A percentile compares a stretch with the other conserved stretches of the same genome.
Evolutionary conservation across 92 coral and sea anemone genomes (phyloP).

Genomic region (Porites lobata): DNA sequence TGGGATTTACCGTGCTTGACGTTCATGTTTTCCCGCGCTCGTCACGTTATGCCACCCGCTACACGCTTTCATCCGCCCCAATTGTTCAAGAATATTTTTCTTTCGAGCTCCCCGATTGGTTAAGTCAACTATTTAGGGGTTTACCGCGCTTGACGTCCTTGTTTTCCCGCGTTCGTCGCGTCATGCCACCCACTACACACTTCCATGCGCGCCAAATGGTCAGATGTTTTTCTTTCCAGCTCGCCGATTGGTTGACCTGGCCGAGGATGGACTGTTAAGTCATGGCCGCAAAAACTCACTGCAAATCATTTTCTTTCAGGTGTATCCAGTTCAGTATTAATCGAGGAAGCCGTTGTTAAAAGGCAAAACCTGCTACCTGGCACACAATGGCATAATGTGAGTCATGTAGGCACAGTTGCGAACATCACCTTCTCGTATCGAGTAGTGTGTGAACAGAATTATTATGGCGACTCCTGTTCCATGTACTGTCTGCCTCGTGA

Average conservation of each 20-base stretch:
- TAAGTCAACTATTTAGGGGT: background rate
- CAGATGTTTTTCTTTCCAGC: background rate
- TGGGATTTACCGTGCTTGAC: background rate
- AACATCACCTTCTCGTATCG: conserved; percentile 84
- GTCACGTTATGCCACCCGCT: background rate
- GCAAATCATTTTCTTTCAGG: conserved; percentile 1
- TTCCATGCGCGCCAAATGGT: conserved; percentile 1
- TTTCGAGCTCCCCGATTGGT: no score
- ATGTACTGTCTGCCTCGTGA: conserved; percentile 81
- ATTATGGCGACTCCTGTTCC: conserved; percentile 76
- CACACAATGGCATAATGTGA: conserved; percentile 76
- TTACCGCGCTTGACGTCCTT: background rate
- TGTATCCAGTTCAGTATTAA: conserved; percentile 22
- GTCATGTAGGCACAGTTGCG: conserved; percentile 77
- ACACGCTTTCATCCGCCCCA: background rate
- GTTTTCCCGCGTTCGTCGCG: background rate
- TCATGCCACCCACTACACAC: background rate
- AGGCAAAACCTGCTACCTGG: conserved; percentile 66
- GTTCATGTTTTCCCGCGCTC: background rate
- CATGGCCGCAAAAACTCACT: background rate
- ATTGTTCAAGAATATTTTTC: no score
- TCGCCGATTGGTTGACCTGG: background rate
- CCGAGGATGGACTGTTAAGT: background rate
- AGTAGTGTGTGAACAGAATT: conserved; percentile 75
- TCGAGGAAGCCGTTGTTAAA: conserved; percentile 46